phyloP scores from a whole-genome alignment of 53 echinoderm and acorn worm species.

The Holothuria leucospilota region DNA sequence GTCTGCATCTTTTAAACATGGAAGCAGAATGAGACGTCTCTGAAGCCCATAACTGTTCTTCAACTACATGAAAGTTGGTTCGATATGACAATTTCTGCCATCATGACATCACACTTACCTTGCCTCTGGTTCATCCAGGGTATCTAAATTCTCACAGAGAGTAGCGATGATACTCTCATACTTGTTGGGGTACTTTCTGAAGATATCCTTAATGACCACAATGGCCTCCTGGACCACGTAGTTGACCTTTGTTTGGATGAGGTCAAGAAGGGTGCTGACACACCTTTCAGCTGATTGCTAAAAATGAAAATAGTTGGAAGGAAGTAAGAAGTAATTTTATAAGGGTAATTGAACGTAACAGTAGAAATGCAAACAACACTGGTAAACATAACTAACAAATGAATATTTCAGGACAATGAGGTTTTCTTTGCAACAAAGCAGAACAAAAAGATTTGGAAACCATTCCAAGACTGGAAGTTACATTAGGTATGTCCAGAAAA shows the following conservation, averaged over 20 bases:
- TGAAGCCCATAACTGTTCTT: background rate
- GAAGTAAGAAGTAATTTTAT: too few relatives aligned
- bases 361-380: too few relatives aligned
- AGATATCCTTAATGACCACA: slow-evolving; percentile 99
- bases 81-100: too few relatives aligned
- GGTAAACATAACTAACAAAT: too few relatives aligned
- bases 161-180: slow-evolving; percentile 99
- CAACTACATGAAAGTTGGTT: background rate
- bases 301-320: background rate
- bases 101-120: slow-evolving; percentile 63
- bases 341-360: too few relatives aligned
- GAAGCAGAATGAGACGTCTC: too few relatives aligned
- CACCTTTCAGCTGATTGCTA: slow-evolving; percentile 96
- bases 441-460: too few relatives aligned
- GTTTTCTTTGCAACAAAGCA: too few relatives aligned
- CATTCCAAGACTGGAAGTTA: too few relatives aligned
- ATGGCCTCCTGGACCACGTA: slow-evolving; percentile 99
- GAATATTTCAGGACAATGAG: too few relatives aligned
- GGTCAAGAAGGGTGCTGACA: slow-evolving; percentile 96
- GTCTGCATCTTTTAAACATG: too few relatives aligned
- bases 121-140: slow-evolving; percentile 95
- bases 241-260: slow-evolving; percentile 99
- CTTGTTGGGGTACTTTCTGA: slow-evolving; percentile 99
- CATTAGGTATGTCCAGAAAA: too few relatives aligned
- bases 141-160: slow-evolving; percentile 95